Percentiles rank a stretch among this genome's conserved stretches.
phyloP scores from a whole-genome alignment of 2,113 vertebrate species.

The Channa maculata region DNA sequence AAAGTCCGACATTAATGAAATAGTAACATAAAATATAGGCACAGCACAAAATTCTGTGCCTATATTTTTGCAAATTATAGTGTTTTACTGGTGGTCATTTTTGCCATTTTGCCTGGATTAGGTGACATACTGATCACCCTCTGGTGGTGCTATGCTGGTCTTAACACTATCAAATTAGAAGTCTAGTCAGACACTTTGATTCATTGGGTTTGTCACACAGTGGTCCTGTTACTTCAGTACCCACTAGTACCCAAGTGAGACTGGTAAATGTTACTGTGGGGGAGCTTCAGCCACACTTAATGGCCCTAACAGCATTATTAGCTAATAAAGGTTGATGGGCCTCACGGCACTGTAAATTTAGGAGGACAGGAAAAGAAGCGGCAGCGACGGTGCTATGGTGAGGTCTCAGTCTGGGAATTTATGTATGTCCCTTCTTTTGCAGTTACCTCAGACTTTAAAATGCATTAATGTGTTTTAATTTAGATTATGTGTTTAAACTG shows the following conservation, averaged over 20 bases:
- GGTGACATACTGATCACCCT: constrained; percentile 35
- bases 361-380: constrained; percentile 45
- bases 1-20: too few species aligned
- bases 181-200: constrained; percentile 54
- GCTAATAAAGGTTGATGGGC: constrained; percentile 81
- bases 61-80: constrained; percentile 16
- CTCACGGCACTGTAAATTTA: constrained; percentile 68
- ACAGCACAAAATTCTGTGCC: not conserved
- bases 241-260: constrained; percentile 51
- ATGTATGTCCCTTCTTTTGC: constrained; percentile 24
- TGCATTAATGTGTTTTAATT: too few species aligned
- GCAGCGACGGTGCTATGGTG: constrained; percentile 34
- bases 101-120: constrained; percentile 6
- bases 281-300: constrained; percentile 68
- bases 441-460: not conserved
- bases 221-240: constrained; percentile 55
- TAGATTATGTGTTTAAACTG: too few species aligned
- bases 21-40: not conserved
- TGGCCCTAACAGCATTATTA: constrained; percentile 79
- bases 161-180: constrained; percentile 62
- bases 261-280: constrained; percentile 69
- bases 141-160: constrained; percentile 29
- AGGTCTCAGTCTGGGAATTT: constrained; percentile 32
- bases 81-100: constrained; percentile 17
- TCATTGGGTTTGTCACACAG: constrained; percentile 57